Base-by-base conservation (phyloP, 2,113 vertebrate genomes). In the Triplophysa tibetana region DNA sequence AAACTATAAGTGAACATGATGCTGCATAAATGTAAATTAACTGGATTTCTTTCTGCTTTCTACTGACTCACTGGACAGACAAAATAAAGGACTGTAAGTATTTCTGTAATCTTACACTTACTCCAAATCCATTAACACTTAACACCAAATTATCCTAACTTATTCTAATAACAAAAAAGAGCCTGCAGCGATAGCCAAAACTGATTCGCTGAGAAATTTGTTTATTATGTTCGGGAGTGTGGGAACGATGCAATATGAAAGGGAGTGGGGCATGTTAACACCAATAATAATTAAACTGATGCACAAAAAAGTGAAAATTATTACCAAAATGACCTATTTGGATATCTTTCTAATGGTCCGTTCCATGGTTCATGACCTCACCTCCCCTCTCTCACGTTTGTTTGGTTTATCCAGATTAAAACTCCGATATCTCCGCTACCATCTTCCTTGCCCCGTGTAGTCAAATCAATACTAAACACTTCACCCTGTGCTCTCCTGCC, bases 41-140 rank as follows among this genome's bases (percentile, higher is more conserved):
- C 63, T 68, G 19, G 9, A 45, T 83, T 52, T 70, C 8, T 77
- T 52, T 26, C 58, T 79, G 11, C 63, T 68, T 23, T 19, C 54
- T 41, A 64, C 85, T 70, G 70, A 50, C 56, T 52, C 41, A 50
- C 62, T 81, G 80, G 79, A 86, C 80, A 88, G 87, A 88, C 80
- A 80, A 77, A 73, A 81, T 81, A n/a, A 81, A 60, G 77, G 82
- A 86, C 69, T 26, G 87, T 88, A 84, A 87, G 87, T 87, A 74
- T 48, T 48, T 62, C 16, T 38, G 29, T 11, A 21, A 33, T 73
- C 48, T 50, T 21, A 29, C 21, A 23, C 29, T 11, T 60, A 67
- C 43, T 65, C 24, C 70, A 24, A 38, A 38, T 38, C 33, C 33
- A 38, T 38, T 26, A 54, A 6, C 56, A 8, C 17, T 9, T 21